Conservation (phyloP, 92 coral and sea anemone species). For the Parazoanthus darwini region DNA sequence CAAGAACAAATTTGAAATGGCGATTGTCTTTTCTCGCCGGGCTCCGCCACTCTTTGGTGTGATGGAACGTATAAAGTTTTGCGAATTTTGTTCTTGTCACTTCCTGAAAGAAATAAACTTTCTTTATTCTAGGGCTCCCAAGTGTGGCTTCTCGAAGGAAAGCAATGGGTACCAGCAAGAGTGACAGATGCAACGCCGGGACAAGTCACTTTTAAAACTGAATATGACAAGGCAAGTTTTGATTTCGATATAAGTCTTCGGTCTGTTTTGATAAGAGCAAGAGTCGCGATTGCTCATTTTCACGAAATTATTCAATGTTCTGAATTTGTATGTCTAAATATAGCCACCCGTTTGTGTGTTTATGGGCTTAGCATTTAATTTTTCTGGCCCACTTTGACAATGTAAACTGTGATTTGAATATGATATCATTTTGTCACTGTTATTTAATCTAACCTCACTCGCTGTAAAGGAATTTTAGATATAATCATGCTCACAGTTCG, state of each 20-base stretch:
- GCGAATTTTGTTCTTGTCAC: not conserved
- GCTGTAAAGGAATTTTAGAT: not conserved
- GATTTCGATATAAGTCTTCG: not conserved
- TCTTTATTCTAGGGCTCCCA: conserved; percentile 79
- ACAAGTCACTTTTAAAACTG: conserved; percentile 87
- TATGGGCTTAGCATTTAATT: not conserved
- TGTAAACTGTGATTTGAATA: not conserved
- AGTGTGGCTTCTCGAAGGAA: conserved; percentile 96
- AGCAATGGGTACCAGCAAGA: conserved; percentile 92
- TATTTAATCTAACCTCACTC: not conserved
- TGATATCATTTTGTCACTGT: not conserved
- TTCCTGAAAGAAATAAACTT: conserved; percentile 13
- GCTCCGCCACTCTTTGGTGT: conserved; percentile 35
- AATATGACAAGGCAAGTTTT: conserved; percentile 88
- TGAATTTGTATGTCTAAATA: not conserved
- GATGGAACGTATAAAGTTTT: conserved; percentile 37
- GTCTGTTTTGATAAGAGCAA: not conserved
- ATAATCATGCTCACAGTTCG: not conserved
- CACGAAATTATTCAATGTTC: not conserved
- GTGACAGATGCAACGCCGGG: conserved; percentile 80
- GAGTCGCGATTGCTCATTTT: conserved; percentile 5
- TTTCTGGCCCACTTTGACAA: not conserved
- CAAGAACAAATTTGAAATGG: conserved; percentile 12
- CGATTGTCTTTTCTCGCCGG: not conserved
- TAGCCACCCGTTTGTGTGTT: not conserved